Evolutionary conservation across 2,888 invertebrate species (phyloP), one percentile per base, ranked within the genome.

Genomic region (Herminia tarsipennalis): DNA sequence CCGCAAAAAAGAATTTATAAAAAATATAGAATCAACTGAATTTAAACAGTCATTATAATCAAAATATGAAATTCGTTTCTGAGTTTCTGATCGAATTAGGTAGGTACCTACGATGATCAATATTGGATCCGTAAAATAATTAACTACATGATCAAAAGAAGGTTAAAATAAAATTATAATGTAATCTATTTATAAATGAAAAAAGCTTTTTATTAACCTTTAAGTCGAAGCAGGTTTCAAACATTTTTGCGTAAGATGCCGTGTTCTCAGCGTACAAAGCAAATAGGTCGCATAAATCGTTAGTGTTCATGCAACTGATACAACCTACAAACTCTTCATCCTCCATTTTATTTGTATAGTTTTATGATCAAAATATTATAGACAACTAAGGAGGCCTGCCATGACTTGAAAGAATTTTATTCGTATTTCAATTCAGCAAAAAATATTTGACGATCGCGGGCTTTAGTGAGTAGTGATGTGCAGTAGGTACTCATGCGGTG

Each of bases 211-310:
- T 41, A 16, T 39, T 59, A 57, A 89, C 89, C 87, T 86, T 85
- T 43, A 89, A 71, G 63, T 83, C 83, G 60, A 86, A 88, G 76
- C 88, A 89, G 75, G 81, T 84, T 83, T 88, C 82, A 81, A 89
- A 83, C 80, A 88, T 81, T 76, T 83, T 83, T 24, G 86, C 85
- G 63, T 86, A 90, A 70, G 83, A 85, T 73, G 88, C 83, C 66
- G 81, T 81, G 68, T 86, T 85, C 46, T 86, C 86, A 27, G 81
- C 76, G 55, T 84, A 85, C 56, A 78, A 70, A 83, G 83, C 84
- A 88, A 88, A 90, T 78, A 90, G 87, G 88, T 90, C 84, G 83
- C 83, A 84, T 79, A 90, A 87, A 84, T 88, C 83, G 46, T 72
- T 86, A 39, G 86, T 83, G 73, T 81, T 78, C 87, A 87, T 86